Evolutionary conservation across 1,140 invertebrate species (phyloP).

Genomic region (Drosophila elegans): DNA sequence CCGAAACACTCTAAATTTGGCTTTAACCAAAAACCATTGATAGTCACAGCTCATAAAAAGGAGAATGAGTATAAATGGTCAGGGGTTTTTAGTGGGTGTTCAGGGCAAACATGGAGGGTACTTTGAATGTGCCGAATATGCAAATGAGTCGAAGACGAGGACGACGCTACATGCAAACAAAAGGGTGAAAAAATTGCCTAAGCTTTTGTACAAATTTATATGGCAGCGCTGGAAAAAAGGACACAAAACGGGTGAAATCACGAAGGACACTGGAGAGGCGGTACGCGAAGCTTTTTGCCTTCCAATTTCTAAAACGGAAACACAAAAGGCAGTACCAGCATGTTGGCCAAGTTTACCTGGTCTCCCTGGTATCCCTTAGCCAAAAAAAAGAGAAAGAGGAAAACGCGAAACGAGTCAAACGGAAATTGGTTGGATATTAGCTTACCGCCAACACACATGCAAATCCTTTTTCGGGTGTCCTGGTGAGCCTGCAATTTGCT

Average conservation of each 20-base stretch:
- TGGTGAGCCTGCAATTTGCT: conserved; percentile 80
- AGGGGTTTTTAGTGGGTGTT: conserved; percentile 23
- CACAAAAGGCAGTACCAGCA: conserved; percentile 68
- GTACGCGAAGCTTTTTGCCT: conserved; percentile 26
- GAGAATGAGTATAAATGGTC: conserved; percentile 4
- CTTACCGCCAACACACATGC: conserved; percentile 46
- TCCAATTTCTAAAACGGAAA: conserved; percentile 80
- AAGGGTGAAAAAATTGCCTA: conserved; percentile 49
- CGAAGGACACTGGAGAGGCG: conserved; percentile 34
- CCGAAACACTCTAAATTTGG: conserved; percentile 7
- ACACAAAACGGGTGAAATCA: conserved; percentile 21
- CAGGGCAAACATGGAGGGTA: conserved; percentile 45
- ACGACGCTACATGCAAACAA: conserved; percentile 23
- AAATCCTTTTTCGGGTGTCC: conserved; percentile 34
- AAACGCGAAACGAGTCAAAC: conserved; percentile 63
- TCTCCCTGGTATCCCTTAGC: not conserved
- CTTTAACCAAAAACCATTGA: not conserved
- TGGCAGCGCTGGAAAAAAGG: conserved; percentile 24
- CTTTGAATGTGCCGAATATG: conserved; percentile 73
- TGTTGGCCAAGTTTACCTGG: conserved; percentile 29
- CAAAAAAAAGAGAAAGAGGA: conserved; percentile 21
- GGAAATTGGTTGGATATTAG: conserved; percentile 81
- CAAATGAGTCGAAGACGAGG: conserved; percentile 57
- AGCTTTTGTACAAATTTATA: conserved; percentile 80
- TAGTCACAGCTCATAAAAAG: conserved; percentile 8